Base-by-base conservation (phyloP, 2,888 invertebrate genomes). In the Pachymerium ferrugineum region DNA sequence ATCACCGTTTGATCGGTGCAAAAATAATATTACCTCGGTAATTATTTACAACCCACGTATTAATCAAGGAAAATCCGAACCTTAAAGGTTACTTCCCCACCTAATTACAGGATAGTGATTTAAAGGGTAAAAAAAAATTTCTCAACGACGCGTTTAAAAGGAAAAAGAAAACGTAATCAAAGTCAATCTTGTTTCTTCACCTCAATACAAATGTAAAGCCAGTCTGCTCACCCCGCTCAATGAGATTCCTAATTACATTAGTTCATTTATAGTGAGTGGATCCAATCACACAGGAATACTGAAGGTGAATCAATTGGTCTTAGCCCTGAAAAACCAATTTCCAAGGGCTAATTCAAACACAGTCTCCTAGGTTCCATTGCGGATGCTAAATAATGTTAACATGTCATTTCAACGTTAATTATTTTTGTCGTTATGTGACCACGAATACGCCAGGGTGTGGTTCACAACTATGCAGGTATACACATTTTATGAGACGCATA, bases 211-310 rank as follows among this genome's bases (percentile, higher is more conserved):
- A 54, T 54, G 54, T 54, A 54, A 54, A 54, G 54, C 22, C 22
- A 54, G 25, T 16, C n/a, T 47, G 47, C 47, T 47, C 19, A 47
- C 47, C 10, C 6, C 47, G 19, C 19, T n/a, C 16, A 47, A 47
- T 47, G 47, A 54, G 54, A 54, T 54, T 54, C 25, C 54, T 54
- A 54, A 54, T 54, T 54, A 54, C 54, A 54, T 54, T 54, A 19
- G 54, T 54, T 54, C 54, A 22, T 54, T 54, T 54, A 25, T 22
- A 54, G 54, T 54, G 54, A 54, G 54, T 54, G 54, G 6, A 8
- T 54, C 22, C 54, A 54, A 54, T 54, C 54, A 22, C 22, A 54
- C 54, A 19, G n/a, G n/a, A n/a, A n/a, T 54, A 54, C 54, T 54
- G n/a, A n/a, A n/a, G n/a, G n/a, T 25, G 54, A 54, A 54, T 22